Conservation (phyloP, 2,113 vertebrate genomes). For the Engystomops pustulosus region DNA sequence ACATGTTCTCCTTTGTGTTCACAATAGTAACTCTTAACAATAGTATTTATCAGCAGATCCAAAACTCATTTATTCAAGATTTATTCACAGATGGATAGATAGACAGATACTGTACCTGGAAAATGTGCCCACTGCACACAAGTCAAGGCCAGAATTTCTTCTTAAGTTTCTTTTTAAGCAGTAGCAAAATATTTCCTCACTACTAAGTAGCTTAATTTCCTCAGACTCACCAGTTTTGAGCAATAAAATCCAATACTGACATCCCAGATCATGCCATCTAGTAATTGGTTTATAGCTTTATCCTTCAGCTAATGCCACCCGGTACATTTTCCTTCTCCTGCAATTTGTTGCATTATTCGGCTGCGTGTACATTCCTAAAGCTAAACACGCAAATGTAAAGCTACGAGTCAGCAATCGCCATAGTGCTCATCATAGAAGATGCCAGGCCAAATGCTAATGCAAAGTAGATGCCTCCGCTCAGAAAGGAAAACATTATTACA, state of each 20-base stretch:
- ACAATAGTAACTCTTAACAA: too few species aligned
- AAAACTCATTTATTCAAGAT: too few species aligned
- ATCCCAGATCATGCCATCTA: neutral
- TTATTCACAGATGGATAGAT: too few species aligned
- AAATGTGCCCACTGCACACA: too few species aligned
- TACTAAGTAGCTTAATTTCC: neutral
- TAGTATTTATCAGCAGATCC: too few species aligned
- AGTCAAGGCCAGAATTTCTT: too few species aligned
- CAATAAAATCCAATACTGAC: neutral
- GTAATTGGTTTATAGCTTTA: conserved; percentile 16
- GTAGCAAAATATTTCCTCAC: neutral
- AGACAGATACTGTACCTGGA: too few species aligned
- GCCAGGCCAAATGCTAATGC: neutral
- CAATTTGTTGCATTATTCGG: neutral
- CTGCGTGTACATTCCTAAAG: neutral
- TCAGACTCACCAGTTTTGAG: conserved; percentile 17
- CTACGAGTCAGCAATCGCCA: neutral
- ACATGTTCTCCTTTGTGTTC: neutral
- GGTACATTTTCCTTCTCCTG: neutral
- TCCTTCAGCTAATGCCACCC: conserved; percentile 3
- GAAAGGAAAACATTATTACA: conserved; percentile 61
- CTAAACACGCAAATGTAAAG: neutral
- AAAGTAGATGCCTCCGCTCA: neutral
- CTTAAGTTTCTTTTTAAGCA: too few species aligned
- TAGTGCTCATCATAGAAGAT: neutral